These are phyloP conservation scores for Caenorhabditis latens DNA, from an alignment of 1,140 invertebrate genomes.

Conservation along the genomic window DNA sequence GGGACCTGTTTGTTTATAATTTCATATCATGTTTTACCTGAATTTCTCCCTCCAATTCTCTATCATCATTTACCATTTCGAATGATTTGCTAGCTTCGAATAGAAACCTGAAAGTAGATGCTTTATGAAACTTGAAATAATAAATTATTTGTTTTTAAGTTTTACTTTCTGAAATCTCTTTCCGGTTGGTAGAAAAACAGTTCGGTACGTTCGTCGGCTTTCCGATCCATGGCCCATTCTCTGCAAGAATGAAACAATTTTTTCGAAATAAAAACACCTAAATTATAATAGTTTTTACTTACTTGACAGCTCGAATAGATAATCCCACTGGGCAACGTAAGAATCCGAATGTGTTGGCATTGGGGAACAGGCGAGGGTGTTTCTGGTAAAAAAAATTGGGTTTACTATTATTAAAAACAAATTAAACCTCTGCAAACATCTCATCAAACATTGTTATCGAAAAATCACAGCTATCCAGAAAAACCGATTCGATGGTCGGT, in stretches of 20 bases:
- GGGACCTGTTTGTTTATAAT: too few relatives aligned
- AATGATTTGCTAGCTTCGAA: slow-evolving; percentile 42
- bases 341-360: slow-evolving; percentile 31
- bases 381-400: slow-evolving; percentile 9
- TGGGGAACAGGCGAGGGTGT: slow-evolving; percentile 29
- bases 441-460: slow-evolving; percentile 35
- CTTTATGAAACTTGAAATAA: background rate
- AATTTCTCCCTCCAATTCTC: slow-evolving; percentile 34
- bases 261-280: background rate
- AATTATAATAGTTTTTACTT: background rate
- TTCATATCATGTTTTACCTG: background rate
- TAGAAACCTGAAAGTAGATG: slow-evolving; percentile 40
- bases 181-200: background rate
- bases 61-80: slow-evolving; percentile 14
- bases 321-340: background rate
- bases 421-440: background rate
- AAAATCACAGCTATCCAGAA: slow-evolving; percentile 43
- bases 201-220: background rate
- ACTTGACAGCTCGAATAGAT: background rate
- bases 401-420: background rate
- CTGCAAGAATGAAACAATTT: background rate
- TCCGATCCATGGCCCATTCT: background rate
- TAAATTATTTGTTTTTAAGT: background rate
- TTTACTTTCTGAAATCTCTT: slow-evolving; percentile 26
- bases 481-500: background rate